A percentile compares a stretch with the other conserved stretches of the same genome.
Evolutionary conservation across 53 echinoderm and acorn worm species (phyloP).

Genomic region (Holothuria scabra): DNA sequence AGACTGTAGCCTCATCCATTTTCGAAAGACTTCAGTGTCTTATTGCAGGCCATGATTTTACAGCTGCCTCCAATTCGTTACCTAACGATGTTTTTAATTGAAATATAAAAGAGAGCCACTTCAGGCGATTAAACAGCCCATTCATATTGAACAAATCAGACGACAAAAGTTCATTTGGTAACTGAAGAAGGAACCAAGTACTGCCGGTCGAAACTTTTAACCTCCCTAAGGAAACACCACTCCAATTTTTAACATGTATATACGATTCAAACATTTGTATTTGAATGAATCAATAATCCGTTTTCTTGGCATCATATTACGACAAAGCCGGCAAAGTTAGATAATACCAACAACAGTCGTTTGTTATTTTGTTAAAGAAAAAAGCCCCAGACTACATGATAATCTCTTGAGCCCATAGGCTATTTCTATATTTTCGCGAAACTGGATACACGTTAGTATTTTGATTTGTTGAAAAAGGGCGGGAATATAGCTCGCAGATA

Average conservation of each 20-base stretch:
- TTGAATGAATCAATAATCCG: slow-evolving; percentile 34
- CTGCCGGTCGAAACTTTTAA: slow-evolving; percentile 46
- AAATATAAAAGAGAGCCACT: slow-evolving; percentile 16
- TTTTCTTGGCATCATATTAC: slow-evolving; percentile 32
- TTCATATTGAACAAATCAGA: slow-evolving; percentile 30
- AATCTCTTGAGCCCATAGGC: slow-evolving; percentile 7
- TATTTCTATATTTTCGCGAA: slow-evolving; percentile 41
- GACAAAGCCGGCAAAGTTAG: slow-evolving; percentile 10
- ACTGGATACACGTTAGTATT: slow-evolving; percentile 38
- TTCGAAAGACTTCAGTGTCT: neutral
- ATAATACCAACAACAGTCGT: slow-evolving; percentile 34
- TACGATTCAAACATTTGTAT: slow-evolving; percentile 44
- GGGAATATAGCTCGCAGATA: slow-evolving; percentile 34
- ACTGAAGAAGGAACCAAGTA: slow-evolving; percentile 5
- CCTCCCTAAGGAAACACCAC: slow-evolving; percentile 28
- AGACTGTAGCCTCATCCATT: neutral
- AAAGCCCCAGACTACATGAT: slow-evolving; percentile 28
- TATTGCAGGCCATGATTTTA: slow-evolving; percentile 17
- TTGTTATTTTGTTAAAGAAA: slow-evolving; percentile 28
- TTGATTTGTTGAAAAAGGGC: slow-evolving; percentile 43
- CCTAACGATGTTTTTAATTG: slow-evolving; percentile 26
- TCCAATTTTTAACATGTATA: slow-evolving; percentile 8
- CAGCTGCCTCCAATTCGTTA: slow-evolving; percentile 6
- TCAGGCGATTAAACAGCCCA: slow-evolving; percentile 33
- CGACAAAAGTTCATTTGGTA: slow-evolving; percentile 36